These are phyloP conservation scores for Oxyscelio sp. DNA, from an alignment of 2,888 invertebrate species.

Conservation along the genomic window DNA sequence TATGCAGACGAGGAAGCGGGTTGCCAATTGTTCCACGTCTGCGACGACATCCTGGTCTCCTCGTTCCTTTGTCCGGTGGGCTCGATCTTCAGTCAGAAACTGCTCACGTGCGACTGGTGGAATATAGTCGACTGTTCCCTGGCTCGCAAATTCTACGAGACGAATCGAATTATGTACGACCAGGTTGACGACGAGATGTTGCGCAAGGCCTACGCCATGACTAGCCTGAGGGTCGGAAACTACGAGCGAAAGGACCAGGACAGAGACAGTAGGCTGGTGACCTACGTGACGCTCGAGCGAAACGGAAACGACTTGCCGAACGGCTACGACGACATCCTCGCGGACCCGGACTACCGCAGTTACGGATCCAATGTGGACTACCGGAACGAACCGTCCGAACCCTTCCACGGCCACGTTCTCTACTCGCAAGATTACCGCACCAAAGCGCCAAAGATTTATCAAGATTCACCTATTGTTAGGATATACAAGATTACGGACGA, in stretches of 20 bases:
- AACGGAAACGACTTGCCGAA: conserved; percentile 79
- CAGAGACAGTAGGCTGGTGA: conserved; percentile 71
- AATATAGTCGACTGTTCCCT: conserved; percentile 91
- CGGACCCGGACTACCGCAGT: conserved; percentile 72
- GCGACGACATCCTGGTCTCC: conserved; percentile 90
- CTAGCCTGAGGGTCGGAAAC: conserved; percentile 89
- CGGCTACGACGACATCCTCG: conserved; percentile 76
- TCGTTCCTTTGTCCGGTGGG: conserved; percentile 92
- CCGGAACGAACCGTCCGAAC: conserved; percentile 44
- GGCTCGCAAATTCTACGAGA: conserved; percentile 88
- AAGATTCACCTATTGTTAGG: conserved; percentile 79
- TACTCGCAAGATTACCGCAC: conserved; percentile 70
- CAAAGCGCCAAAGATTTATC: conserved; percentile 74
- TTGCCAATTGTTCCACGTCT: conserved; percentile 92
- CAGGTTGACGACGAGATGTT: conserved; percentile 89
- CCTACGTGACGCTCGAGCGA: conserved; percentile 65
- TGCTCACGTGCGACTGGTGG: conserved; percentile 92
- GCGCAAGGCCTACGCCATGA: conserved; percentile 90
- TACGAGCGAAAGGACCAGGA: conserved; percentile 78
- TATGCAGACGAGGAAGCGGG: conserved; percentile 91
- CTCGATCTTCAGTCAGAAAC: conserved; percentile 91
- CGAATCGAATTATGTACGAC: conserved; percentile 87
- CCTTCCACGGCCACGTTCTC: conserved; percentile 73
- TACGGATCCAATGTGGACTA: conserved; percentile 71
- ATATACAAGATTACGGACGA: conserved; percentile 76